These are phyloP conservation scores for Piaya cayana DNA, from an alignment of 2,113 vertebrate species.

Conservation along the genomic window DNA sequence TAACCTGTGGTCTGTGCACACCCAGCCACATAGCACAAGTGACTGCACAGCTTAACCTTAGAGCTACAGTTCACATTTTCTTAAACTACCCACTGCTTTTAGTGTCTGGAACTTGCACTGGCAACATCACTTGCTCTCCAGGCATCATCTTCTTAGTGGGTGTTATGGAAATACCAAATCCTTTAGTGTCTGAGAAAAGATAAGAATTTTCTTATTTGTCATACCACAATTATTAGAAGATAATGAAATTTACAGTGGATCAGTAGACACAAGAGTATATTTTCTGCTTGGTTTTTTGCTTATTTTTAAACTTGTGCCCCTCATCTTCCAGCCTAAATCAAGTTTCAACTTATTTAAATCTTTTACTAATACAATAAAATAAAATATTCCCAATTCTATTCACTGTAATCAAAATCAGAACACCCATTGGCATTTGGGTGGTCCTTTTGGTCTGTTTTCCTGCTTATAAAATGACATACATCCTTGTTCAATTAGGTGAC, in stretches of 20 bases:
- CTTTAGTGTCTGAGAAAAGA: not conserved
- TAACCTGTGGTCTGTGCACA: not conserved
- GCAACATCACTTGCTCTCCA: not conserved
- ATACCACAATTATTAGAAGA: not conserved
- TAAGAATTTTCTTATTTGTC: not conserved
- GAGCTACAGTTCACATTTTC: not conserved
- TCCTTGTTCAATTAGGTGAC: constrained; percentile 70
- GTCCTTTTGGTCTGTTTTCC: constrained; percentile 53
- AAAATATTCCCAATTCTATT: not conserved
- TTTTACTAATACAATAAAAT: not conserved
- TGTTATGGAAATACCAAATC: not conserved
- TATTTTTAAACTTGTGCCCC: not conserved
- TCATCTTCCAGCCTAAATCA: not conserved
- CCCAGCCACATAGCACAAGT: rapidly evolving
- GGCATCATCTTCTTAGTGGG: not conserved
- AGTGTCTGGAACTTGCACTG: not conserved
- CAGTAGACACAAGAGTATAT: not conserved
- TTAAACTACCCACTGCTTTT: not conserved
- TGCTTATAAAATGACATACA: constrained; percentile 62
- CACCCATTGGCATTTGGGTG: not conserved
- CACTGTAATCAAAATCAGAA: constrained; percentile 43
- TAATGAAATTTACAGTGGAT: not conserved
- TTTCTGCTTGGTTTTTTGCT: not conserved
- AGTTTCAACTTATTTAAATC: not conserved
- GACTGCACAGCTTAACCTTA: not conserved